Conservation (phyloP, 2,888 invertebrate species). For the Rotaria magnacalcarata region DNA sequence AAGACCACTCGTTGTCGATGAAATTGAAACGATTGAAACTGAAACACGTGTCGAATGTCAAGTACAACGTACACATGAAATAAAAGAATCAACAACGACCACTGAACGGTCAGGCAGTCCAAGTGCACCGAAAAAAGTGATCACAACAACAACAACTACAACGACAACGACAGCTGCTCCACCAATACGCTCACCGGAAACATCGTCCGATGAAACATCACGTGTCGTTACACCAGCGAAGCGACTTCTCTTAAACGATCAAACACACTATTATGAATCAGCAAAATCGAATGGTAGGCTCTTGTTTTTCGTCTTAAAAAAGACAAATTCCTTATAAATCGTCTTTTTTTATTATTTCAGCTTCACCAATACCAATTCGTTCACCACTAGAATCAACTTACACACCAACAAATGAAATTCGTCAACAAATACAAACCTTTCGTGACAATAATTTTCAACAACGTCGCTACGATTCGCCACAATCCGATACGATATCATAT, state of each 20-base stretch:
- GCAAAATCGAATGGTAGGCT: background rate
- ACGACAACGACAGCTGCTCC: background rate
- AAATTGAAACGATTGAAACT: conserved; percentile 32
- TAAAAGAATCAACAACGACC: conserved; percentile 1
- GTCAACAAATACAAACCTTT: background rate
- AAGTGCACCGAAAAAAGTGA: background rate
- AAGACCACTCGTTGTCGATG: background rate
- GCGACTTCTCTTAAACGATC: background rate
- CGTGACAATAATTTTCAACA: background rate
- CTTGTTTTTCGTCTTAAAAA: no score
- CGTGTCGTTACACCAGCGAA: background rate
- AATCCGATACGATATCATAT: background rate
- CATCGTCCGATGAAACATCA: background rate
- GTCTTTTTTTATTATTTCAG: background rate
- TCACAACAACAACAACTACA: background rate
- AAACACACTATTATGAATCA: background rate
- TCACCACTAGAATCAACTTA: background rate
- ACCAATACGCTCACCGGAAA: background rate
- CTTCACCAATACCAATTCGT: background rate
- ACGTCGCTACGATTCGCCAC: background rate
- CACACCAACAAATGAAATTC: conserved; percentile 13
- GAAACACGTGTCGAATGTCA: conserved; percentile 30
- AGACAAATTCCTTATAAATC: no score
- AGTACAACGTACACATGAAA: conserved; percentile 10
- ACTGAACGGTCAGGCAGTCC: background rate